Evolutionary conservation across 1,140 invertebrate species (phyloP), one percentile per base, ranked within the genome.

Genomic region (Rhyzopertha dominica): DNA sequence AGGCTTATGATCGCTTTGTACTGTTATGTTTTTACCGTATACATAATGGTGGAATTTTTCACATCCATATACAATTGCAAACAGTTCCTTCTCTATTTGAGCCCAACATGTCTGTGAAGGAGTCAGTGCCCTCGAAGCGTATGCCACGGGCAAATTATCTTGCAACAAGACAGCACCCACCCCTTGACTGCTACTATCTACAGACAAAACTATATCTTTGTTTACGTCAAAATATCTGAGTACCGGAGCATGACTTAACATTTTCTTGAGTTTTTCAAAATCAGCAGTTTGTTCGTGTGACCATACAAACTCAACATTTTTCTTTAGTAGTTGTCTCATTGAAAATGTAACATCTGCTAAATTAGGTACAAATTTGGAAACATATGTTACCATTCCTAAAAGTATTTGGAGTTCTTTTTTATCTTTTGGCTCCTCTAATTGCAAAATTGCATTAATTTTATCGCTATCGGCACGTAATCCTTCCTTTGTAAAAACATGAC

Each of bases 61-160:
- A 14, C 49, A 49, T 20, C 43, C 58, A 51, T 47, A 61, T 12
- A 47, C 14, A n/a, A 66, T 53, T 14, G 54, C 55, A 5, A 61
- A 32, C 14, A 57, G 26, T 45, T 68, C 61, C 49, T 72, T 72
- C 43, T 73, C 70, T 25, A 71, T 69, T 45, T 68, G 66, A 2
- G 65, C 56, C 37, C 65, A 71, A 2, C 47, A 48, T 40, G 54
- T 41, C 41, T 69, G 40, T 13, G 51, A 39, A 32, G 53, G 34
- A 9, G 51, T 66, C 8, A 74, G 51, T 10, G 57, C 46, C 51
- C 56, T 56, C 1, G 62, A 64, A 2, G 60, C 61, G 49, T 54
- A 71, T 28, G 47, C 44, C 7, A 62, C 49, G 10, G 63, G 65
- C 47, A 43, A 39, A 39, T 51, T 51, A 38, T 61, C 29, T 55